Evolutionary conservation across 2,113 vertebrate genomes (phyloP), one percentile per base, ranked within the genome.

Genomic region (Cariama cristata): DNA sequence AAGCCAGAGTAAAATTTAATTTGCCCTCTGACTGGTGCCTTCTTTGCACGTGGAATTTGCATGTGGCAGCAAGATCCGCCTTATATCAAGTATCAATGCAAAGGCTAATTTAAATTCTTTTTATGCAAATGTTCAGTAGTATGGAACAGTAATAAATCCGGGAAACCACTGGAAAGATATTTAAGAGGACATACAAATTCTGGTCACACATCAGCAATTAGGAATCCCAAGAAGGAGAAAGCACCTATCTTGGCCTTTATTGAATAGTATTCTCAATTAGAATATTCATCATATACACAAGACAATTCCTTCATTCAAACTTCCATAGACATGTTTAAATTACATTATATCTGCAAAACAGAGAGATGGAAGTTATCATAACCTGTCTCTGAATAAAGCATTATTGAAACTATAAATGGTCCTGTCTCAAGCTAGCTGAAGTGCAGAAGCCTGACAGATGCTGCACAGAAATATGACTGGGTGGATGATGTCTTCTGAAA

Each of bases 251-350:
- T 93, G 94, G 80, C 88, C 96, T 94, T 91, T 93, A 94, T 82
- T 93, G 96, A 95, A 77, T 91, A 96, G 94, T 97, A 96, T 89
- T 92, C 92, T 92, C 95, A 96, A 93, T 95, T 97, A 97, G 83
- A 95, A 94, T 95, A 97, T 96, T 96, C 96, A 95, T 96, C 96
- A 91, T 76, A 67, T 49, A 85, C 80, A 95, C 83, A 88, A 84
- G 96, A 97, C 76, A 96, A 95, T 94, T 91, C 77, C 79, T 97
- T 93, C 79, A 72, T 90, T 95, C 96, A 93, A 50, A 42, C 93
- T 95, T 95, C 82, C 76, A 93, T 3, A 76, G 92, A 76, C 73
- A 21, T 12, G 79, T 95, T 88, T 88, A 94, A 93, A 95, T 94
- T 58, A 89, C 95, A 94, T 95, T 95, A 80, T 81, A 87, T 82